Base-by-base conservation (phyloP, 1,140 invertebrate species). In the Lasioglossum albipes region DNA sequence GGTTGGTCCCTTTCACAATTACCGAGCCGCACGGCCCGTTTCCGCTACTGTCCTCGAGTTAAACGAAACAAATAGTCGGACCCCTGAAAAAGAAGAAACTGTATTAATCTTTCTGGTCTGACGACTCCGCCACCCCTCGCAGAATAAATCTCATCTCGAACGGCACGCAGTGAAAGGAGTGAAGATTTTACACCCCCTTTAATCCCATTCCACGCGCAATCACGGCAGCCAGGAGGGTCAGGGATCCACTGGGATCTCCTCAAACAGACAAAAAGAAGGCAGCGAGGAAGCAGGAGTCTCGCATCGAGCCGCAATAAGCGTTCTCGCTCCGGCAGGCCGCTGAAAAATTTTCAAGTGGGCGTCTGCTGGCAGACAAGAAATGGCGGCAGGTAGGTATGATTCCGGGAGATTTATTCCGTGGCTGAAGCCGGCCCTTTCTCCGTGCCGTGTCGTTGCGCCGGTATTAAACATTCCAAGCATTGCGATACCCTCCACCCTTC, bases 381-480 rank as follows among this genome's bases (percentile, higher is more conserved):
- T 81, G 84, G 84, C 84, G 72, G 74, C 79, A 59, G 69, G 74
- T 45, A 69, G 85, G 83, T 87, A 86, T 84, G 87, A 87, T 81
- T 74, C 84, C 67, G 61, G 62, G 84, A 86, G 83, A 90, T 90
- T 91, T 91, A 91, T 92, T 92, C 85, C 84, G 75, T 73, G 73
- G 87, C 84, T 86, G 86, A 89, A 83, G 86, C 74, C 86, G 86
- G 82, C 85, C 84, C 89, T 89, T 90, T 87, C 85, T 91, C 86
- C 70, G 87, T 87, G 88, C 76, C 86, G 85, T 91, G 85, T 90
- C 89, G 86, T 88, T 90, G 84, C 87, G 82, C 84, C 87, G 87
- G 91, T 91, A 92, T 92, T 91, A 92, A 92, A 91, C 90, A 91
- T 92, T 91, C 90, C 90, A 87, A 83, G 88, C 87, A 91, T 92